These are phyloP conservation scores for Ennomos erosarius DNA, from an alignment of 2,888 invertebrate genomes.

Conservation along the genomic window DNA sequence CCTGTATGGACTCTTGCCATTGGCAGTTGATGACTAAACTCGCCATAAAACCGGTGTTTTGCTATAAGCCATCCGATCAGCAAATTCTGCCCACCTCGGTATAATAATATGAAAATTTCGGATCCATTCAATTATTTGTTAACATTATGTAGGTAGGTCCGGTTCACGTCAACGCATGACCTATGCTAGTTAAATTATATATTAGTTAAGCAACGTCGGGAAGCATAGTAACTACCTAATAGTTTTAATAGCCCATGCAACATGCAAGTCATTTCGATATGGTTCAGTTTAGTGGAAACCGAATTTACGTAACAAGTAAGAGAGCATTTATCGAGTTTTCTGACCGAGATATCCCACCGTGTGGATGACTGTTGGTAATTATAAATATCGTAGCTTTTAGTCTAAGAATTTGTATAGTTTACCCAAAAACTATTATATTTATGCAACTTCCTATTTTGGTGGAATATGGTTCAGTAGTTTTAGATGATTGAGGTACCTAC, in stretches of 20 bases:
- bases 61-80: too few species aligned
- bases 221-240: conserved; percentile 17
- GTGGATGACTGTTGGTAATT: conserved; percentile 22
- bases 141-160: too few species aligned
- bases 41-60: too few species aligned
- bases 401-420: background rate
- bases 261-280: conserved; percentile 24
- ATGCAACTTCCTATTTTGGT: background rate
- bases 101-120: too few species aligned
- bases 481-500: too few species aligned
- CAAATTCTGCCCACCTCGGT: too few species aligned
- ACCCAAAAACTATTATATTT: too few species aligned
- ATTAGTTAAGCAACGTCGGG: conserved; percentile 23
- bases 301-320: conserved; percentile 24
- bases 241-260: conserved; percentile 7
- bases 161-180: background rate
- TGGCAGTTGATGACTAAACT: too few species aligned
- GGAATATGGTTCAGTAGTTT: too few species aligned
- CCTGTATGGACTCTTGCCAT: too few species aligned
- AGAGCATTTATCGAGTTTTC: conserved; percentile 12
- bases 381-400: conserved; percentile 12
- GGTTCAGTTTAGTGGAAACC: conserved; percentile 17
- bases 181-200: conserved; percentile 13
- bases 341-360: conserved; percentile 14
- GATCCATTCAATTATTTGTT: too few species aligned